Conservation (phyloP, 2,888 invertebrate genomes). For the Lagria hirta region DNA sequence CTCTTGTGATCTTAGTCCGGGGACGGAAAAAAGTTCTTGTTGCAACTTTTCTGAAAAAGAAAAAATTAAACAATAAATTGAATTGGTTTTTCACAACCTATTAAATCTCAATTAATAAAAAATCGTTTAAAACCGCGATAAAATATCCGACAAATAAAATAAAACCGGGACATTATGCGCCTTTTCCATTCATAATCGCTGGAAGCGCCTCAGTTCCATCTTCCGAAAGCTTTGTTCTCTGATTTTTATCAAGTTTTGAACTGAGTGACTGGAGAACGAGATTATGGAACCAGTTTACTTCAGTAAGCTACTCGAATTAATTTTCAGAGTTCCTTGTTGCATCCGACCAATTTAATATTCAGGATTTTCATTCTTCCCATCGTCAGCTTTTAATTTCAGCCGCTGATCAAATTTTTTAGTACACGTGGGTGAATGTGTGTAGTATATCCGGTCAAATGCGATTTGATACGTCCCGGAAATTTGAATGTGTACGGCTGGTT, state of each 20-base stretch:
- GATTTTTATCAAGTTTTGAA: slow-evolving; percentile 22
- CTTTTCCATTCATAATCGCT: slow-evolving; percentile 41
- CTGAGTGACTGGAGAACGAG: slow-evolving; percentile 34
- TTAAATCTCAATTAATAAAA: too few species aligned
- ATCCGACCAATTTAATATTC: slow-evolving; percentile 19
- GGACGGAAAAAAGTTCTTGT: too few species aligned
- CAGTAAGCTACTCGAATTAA: slow-evolving; percentile 45
- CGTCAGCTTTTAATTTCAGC: slow-evolving; percentile 18
- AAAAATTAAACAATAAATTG: too few species aligned
- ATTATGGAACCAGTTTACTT: slow-evolving; percentile 46
- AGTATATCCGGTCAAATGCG: slow-evolving; percentile 42
- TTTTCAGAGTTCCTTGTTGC: slow-evolving; percentile 33
- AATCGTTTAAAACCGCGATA: too few species aligned
- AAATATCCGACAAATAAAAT: too few species aligned
- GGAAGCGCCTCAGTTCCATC: slow-evolving; percentile 24
- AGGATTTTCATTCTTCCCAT: slow-evolving; percentile 14
- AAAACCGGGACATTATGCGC: slow-evolving; percentile 36
- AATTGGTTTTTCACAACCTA: too few species aligned
- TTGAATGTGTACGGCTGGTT: too few species aligned
- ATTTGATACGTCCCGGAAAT: slow-evolving; percentile 39
- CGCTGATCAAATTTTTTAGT: slow-evolving; percentile 12
- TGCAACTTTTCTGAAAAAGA: too few species aligned
- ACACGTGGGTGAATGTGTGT: slow-evolving; percentile 22
- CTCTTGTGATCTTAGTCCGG: too few species aligned
- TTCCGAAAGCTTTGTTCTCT: slow-evolving; percentile 2